phyloP scores from a whole-genome alignment of 37 sponge, comb jelly and placozoan species.

The Eunapius fragilis region DNA sequence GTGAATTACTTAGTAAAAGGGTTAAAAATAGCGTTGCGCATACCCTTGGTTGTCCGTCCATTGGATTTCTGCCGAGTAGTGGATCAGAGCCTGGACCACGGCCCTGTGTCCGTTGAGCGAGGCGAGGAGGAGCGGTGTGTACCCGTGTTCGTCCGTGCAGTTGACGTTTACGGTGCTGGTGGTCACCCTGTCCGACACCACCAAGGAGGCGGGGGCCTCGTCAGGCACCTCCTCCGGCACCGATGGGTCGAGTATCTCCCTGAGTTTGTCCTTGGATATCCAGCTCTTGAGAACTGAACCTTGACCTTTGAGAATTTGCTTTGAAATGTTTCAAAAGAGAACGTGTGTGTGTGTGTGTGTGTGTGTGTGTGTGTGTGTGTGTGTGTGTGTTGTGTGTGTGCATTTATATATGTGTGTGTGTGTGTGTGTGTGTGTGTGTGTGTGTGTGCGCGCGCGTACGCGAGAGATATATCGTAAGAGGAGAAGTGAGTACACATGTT shows the following conservation, averaged over 20 bases:
- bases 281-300: slow-evolving; percentile 27
- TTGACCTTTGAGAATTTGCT: slow-evolving; percentile 41
- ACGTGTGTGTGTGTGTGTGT: neutral
- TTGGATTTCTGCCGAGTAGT: slow-evolving; percentile 65
- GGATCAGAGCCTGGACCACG: slow-evolving; percentile 51
- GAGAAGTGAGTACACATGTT: neutral
- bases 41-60: slow-evolving; percentile 70
- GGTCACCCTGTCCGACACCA: neutral
- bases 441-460: neutral
- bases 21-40: slow-evolving; percentile 4
- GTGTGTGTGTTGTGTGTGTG: neutral
- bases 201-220: slow-evolving; percentile 5
- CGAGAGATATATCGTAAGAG: neutral
- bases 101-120: slow-evolving; percentile 82
- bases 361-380: neutral
- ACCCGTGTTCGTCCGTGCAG: slow-evolving; percentile 59
- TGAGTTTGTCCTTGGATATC: slow-evolving; percentile 40
- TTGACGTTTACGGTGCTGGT: slow-evolving; percentile 56
- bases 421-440: neutral
- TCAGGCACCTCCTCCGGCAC: neutral
- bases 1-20: too few species aligned
- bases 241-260: neutral
- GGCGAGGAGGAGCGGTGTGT: slow-evolving; percentile 84
- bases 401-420: neutral
- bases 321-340: too few species aligned